phyloP scores from a whole-genome alignment of 2,797 vertebrate species.

The Eptatretus atami region DNA sequence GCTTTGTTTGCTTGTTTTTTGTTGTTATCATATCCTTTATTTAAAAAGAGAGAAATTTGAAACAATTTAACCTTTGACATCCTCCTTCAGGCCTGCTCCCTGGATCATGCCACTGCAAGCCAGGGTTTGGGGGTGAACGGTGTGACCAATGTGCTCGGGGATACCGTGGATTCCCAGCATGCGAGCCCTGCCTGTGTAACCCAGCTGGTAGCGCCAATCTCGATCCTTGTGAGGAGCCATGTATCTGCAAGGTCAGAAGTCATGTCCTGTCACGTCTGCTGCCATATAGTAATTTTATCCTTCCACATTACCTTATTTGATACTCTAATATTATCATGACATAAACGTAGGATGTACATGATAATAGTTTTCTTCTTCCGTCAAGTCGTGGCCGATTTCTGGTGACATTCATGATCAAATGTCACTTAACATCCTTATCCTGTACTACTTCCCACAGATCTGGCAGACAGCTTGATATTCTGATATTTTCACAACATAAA shows the following conservation, averaged over 20 bases:
- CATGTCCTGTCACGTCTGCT: no score
- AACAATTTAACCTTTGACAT: background rate
- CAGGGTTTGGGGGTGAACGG: slow-evolving; percentile 36
- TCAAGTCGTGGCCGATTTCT: no score
- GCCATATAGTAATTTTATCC: no score
- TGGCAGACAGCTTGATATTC: no score
- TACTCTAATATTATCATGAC: no score
- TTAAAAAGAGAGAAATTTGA: background rate
- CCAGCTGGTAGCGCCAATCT: slow-evolving; percentile 36
- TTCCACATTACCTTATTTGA: no score
- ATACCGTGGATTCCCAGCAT: slow-evolving; percentile 40
- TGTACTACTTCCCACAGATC: no score
- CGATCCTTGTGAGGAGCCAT: slow-evolving; percentile 48
- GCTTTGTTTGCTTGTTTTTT: slow-evolving; percentile 10
- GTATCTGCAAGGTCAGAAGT: slow-evolving; percentile 46
- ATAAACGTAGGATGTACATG: no score
- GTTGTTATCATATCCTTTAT: slow-evolving; percentile 4
- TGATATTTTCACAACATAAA: no score
- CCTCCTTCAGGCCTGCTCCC: slow-evolving; percentile 24
- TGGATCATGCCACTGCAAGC: slow-evolving; percentile 60
- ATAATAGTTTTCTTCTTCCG: no score
- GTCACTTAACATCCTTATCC: no score
- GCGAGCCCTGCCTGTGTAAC: slow-evolving; percentile 45
- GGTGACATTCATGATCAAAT: no score
- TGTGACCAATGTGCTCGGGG: slow-evolving; percentile 50